phyloP scores from a whole-genome alignment of 2,797 vertebrate species.

The Eulemur albifrons region DNA sequence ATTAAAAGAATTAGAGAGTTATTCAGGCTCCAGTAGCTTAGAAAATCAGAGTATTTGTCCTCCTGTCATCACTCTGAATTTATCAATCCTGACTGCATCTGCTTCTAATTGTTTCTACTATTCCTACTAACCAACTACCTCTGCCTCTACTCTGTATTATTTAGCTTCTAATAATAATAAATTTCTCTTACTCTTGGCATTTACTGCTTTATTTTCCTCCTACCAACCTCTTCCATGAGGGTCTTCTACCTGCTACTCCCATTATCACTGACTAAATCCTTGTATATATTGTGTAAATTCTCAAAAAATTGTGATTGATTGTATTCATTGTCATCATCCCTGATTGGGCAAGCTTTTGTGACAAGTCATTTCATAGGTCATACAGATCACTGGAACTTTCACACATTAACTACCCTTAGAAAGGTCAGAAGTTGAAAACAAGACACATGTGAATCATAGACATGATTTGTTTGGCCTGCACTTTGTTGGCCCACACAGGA shows the following conservation, averaged over 20 bases:
- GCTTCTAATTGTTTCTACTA: neutral
- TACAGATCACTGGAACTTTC: neutral
- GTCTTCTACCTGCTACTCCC: neutral
- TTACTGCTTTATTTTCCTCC: neutral
- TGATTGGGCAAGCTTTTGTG: neutral
- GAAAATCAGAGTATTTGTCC: neutral
- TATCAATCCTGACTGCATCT: neutral
- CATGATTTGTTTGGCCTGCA: neutral
- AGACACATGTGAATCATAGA: neutral
- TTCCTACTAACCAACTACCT: neutral
- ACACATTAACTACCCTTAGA: neutral
- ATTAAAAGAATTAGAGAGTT: neutral
- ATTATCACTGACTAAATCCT: neutral
- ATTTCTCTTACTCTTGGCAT: neutral
- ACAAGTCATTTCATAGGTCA: too few relatives aligned
- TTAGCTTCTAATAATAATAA: neutral
- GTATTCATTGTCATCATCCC: neutral
- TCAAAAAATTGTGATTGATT: neutral
- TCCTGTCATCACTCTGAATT: neutral
- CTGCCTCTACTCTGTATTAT: neutral
- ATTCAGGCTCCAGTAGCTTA: neutral
- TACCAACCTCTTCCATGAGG: neutral
- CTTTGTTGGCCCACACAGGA: neutral
- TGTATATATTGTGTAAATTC: neutral
- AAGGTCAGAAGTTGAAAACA: neutral